Evolutionary conservation across 1,140 invertebrate species (phyloP).

Genomic region (Drosophila kepulauana): DNA sequence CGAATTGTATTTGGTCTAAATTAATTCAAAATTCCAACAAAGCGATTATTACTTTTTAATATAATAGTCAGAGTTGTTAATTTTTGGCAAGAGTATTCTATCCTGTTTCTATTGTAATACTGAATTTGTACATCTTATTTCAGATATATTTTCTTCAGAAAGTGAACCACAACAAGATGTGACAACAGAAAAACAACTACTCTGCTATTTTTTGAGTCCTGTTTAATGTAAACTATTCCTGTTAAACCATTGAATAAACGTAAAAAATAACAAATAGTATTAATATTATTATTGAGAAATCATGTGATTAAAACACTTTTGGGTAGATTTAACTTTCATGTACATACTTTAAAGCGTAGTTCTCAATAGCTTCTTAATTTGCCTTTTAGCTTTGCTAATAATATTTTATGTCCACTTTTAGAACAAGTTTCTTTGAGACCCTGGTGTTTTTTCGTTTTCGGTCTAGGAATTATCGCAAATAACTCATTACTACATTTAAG

Average conservation of each 20-base stretch:
- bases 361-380: not conserved
- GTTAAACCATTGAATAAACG: slow-evolving; percentile 16
- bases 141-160: slow-evolving; percentile 25
- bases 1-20: too few relatives aligned
- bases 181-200: slow-evolving; percentile 11
- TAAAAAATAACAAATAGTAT: slow-evolving; percentile 5
- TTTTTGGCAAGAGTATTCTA: not conserved
- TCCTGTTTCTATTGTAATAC: slow-evolving; percentile 3
- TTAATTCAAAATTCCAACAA: too few relatives aligned
- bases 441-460: not conserved
- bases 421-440: not conserved
- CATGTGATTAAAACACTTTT: not conserved
- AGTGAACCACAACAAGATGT: slow-evolving; percentile 23
- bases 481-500: not conserved
- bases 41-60: not conserved
- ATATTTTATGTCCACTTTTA: not conserved
- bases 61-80: not conserved
- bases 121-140: slow-evolving; percentile 22
- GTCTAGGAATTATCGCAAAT: not conserved
- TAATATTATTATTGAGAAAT: not conserved
- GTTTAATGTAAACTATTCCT: slow-evolving; percentile 7
- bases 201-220: slow-evolving; percentile 21
- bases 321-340: not conserved
- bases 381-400: not conserved
- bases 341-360: not conserved